phyloP scores from a whole-genome alignment of 92 coral and sea anemone genomes.

The Paramuricea clavata region DNA sequence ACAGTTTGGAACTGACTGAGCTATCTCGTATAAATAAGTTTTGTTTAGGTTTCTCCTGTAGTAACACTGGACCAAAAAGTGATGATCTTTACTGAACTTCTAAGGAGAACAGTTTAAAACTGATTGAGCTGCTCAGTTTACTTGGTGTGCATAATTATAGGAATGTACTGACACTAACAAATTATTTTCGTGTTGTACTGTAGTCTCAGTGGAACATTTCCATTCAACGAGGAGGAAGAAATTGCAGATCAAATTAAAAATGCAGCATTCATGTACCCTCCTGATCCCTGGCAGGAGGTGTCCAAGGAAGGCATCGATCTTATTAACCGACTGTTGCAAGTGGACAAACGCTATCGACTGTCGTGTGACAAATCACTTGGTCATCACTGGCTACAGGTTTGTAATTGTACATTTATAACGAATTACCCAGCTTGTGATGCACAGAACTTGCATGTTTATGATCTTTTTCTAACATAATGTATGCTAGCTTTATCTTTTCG shows the following conservation, averaged over 20 bases:
- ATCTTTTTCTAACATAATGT: too few relatives aligned
- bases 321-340: constrained; percentile 93
- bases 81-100: too few relatives aligned
- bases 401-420: too few relatives aligned
- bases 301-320: constrained; percentile 90
- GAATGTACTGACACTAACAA: neutral
- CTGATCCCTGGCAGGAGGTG: constrained; percentile 94
- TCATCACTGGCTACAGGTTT: constrained; percentile 97
- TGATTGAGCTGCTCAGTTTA: too few relatives aligned
- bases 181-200: neutral
- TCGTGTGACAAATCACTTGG: constrained; percentile 96
- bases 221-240: constrained; percentile 98
- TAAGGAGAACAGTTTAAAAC: too few relatives aligned
- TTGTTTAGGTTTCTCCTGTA: too few relatives aligned
- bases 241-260: constrained; percentile 97
- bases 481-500: too few relatives aligned
- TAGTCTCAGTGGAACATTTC: constrained; percentile 98
- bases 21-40: too few relatives aligned
- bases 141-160: neutral
- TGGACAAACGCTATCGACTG: constrained; percentile 90
- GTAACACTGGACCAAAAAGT: too few relatives aligned
- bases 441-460: too few relatives aligned
- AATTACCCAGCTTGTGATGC: too few relatives aligned
- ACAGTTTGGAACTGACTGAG: too few relatives aligned
- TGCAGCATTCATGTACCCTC: constrained; percentile 98